phyloP scores from a whole-genome alignment of 2,888 invertebrate genomes.

The Anagyrus pseudococci region DNA sequence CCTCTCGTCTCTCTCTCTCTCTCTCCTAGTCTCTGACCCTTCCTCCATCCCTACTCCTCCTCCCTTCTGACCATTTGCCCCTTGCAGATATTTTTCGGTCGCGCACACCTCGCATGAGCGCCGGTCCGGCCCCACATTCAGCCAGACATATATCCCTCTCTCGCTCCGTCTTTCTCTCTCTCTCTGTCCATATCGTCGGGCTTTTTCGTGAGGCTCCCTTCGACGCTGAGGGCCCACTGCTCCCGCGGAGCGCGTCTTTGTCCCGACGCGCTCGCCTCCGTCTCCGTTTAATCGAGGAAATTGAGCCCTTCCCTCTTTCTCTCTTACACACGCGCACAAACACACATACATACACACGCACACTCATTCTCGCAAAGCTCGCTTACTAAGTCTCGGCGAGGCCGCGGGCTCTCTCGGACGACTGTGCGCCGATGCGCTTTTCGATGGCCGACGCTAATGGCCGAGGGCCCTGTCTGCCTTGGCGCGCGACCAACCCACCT shows the following conservation, averaged over 20 bases:
- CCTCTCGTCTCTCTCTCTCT: constrained; percentile 38
- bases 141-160: constrained; percentile 20
- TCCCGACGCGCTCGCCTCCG: constrained; percentile 7
- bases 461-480: too few species aligned
- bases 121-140: background rate
- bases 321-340: background rate
- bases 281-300: constrained; percentile 55
- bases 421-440: constrained; percentile 39
- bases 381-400: too few species aligned
- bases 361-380: too few species aligned
- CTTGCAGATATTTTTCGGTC: constrained; percentile 26
- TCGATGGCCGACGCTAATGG: too few species aligned
- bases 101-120: background rate
- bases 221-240: too few species aligned
- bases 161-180: constrained; percentile 15
- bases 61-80: background rate
- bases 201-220: constrained; percentile 30
- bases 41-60: background rate
- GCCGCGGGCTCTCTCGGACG: too few species aligned
- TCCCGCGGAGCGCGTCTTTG: constrained; percentile 11
- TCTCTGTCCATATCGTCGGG: too few species aligned
- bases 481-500: background rate
- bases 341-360: too few species aligned
- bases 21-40: background rate
- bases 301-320: constrained; percentile 38